Percentiles rank a stretch among this genome's conserved stretches.
These are phyloP conservation scores for Chaetura pelagica DNA, from an alignment of 2,113 vertebrate species.

Conservation along the genomic window DNA sequence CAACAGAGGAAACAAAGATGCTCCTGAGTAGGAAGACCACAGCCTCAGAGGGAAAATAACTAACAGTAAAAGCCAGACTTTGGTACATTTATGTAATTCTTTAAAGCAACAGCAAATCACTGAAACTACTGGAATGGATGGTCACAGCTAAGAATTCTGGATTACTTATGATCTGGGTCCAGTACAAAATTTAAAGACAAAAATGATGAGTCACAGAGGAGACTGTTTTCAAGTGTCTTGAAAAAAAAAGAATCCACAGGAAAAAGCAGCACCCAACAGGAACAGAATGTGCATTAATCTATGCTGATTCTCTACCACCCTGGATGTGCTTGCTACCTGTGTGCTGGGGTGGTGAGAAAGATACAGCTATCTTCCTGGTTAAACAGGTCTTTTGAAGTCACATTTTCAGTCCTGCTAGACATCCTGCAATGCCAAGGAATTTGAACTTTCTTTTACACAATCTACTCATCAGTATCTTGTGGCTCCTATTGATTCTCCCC, in stretches of 20 bases:
- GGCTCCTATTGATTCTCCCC: slow-evolving; percentile 5
- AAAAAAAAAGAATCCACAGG: not conserved
- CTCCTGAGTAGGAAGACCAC: not conserved
- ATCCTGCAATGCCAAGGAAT: not conserved
- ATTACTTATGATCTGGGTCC: slow-evolving; percentile 16
- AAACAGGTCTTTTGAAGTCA: not conserved
- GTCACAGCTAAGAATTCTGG: slow-evolving; percentile 1
- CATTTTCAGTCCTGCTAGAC: not conserved
- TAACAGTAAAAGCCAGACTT: not conserved
- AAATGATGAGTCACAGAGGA: slow-evolving; percentile 43
- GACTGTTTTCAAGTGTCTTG: not conserved
- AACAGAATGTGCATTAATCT: not conserved
- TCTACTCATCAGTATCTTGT: not conserved
- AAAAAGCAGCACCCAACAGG: not conserved
- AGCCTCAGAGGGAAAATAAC: not conserved
- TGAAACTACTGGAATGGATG: not conserved
- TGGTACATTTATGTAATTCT: not conserved
- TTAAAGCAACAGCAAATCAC: not conserved
- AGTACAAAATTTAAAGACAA: slow-evolving; percentile 45
- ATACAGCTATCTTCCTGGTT: not conserved
- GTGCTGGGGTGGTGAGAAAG: not conserved
- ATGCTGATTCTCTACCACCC: not conserved
- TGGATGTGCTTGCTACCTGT: not conserved
- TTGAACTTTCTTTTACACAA: not conserved
- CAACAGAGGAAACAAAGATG: not conserved